phyloP scores from a whole-genome alignment of 2,113 vertebrate species.

The Gymnocephalus cernua region DNA sequence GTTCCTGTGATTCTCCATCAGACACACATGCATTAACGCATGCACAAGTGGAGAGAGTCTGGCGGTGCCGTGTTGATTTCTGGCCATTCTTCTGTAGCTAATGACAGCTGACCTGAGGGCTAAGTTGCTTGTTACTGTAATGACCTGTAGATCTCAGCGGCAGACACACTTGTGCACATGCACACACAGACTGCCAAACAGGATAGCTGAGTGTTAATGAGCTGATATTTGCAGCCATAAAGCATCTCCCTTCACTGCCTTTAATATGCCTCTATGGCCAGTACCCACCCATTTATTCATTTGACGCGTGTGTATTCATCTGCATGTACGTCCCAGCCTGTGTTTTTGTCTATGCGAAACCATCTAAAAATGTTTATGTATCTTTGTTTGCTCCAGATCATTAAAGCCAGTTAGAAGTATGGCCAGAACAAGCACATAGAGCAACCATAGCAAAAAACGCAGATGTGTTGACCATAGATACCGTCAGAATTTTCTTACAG shows the following conservation, averaged over 20 bases:
- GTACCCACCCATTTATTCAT: constrained; percentile 55
- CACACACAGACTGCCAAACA: constrained; percentile 34
- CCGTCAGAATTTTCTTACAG: constrained; percentile 22
- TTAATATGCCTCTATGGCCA: constrained; percentile 55
- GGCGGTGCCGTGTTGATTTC: constrained; percentile 37
- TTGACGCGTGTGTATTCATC: constrained; percentile 25
- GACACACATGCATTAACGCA: constrained; percentile 31
- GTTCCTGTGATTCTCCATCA: constrained; percentile 36
- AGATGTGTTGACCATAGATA: constrained; percentile 61
- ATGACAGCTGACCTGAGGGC: constrained; percentile 73
- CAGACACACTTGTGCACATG: constrained; percentile 16
- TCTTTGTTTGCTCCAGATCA: constrained; percentile 48
- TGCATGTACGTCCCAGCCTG: neutral
- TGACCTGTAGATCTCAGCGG: constrained; percentile 68
- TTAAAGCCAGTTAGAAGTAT: constrained; percentile 47
- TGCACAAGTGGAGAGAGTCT: constrained; percentile 25
- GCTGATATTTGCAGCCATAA: constrained; percentile 66
- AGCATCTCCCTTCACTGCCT: constrained; percentile 66
- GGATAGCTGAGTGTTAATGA: constrained; percentile 70
- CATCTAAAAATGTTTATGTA: constrained; percentile 20
- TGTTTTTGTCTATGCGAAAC: constrained; percentile 19
- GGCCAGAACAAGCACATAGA: constrained; percentile 38
- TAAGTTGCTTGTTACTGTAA: constrained; percentile 74
- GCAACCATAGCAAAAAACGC: constrained; percentile 27
- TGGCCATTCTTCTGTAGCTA: constrained; percentile 59